These are phyloP conservation scores for Parauchenoglanis ngamensis DNA, from an alignment of 2,797 vertebrate genomes.

Conservation along the genomic window DNA sequence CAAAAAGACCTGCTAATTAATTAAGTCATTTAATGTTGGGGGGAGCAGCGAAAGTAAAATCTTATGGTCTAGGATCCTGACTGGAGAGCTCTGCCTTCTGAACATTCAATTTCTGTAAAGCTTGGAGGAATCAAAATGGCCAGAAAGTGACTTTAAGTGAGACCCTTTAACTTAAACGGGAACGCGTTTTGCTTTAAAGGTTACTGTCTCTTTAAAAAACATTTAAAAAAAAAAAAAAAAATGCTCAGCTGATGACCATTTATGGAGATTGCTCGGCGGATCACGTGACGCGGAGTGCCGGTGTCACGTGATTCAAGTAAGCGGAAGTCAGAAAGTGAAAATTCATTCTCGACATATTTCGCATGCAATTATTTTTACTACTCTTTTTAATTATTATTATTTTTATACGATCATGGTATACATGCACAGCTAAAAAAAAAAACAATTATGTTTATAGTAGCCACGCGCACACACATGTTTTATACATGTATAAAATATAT, in stretches of 20 bases:
- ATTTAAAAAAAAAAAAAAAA: slow-evolving; percentile 52
- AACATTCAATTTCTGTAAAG: background rate
- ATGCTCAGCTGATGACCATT: slow-evolving; percentile 76
- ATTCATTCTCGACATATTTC: background rate
- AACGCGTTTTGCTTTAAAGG: slow-evolving; percentile 30
- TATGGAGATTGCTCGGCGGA: slow-evolving; percentile 74
- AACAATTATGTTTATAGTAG: too few relatives aligned
- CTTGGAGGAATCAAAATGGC: background rate
- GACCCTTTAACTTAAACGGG: background rate
- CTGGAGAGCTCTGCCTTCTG: background rate
- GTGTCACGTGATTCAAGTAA: slow-evolving; percentile 45
- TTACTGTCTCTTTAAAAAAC: slow-evolving; percentile 73
- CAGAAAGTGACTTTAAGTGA: background rate
- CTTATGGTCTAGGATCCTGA: too few relatives aligned
- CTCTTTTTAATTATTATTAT: background rate
- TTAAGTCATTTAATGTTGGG: too few relatives aligned
- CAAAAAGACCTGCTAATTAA: too few relatives aligned
- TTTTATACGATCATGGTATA: background rate
- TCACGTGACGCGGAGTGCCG: slow-evolving; percentile 68
- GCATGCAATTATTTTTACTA: background rate
- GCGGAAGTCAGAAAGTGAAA: slow-evolving; percentile 37
- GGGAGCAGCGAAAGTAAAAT: too few relatives aligned
- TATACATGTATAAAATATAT: background rate
- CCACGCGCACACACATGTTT: too few relatives aligned
- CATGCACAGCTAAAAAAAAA: background rate